A percentile compares a stretch with the other conserved stretches of the same genome.
Evolutionary conservation across 1,140 invertebrate genomes (phyloP).

Genomic region (Zaprionus camerounensis): DNA sequence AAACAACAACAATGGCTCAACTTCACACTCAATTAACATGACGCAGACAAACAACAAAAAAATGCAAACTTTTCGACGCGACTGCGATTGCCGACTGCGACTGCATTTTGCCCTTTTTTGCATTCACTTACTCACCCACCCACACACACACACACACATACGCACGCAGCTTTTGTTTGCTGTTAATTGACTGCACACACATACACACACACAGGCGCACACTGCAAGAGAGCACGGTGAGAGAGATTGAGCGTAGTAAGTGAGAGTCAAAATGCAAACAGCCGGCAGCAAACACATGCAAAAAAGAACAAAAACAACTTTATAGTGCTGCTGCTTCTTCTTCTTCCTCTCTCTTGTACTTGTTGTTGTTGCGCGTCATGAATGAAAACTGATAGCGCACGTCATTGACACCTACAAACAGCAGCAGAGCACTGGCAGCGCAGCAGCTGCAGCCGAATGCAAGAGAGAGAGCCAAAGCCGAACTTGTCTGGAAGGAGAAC

Average conservation of each 20-base stretch:
- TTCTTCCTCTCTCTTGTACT: slow-evolving; percentile 11
- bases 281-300: slow-evolving; percentile 41
- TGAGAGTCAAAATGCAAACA: slow-evolving; percentile 30
- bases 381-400: slow-evolving; percentile 81
- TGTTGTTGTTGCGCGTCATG: slow-evolving; percentile 47
- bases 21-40: slow-evolving; percentile 82
- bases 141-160: slow-evolving; percentile 11
- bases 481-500: slow-evolving; percentile 17
- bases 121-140: slow-evolving; percentile 48
- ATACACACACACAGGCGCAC: slow-evolving; percentile 20
- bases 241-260: slow-evolving; percentile 14
- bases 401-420: slow-evolving; percentile 74
- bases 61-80: slow-evolving; percentile 60
- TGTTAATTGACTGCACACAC: slow-evolving; percentile 76
- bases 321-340: slow-evolving; percentile 13
- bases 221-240: slow-evolving; percentile 5
- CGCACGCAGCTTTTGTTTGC: slow-evolving; percentile 69
- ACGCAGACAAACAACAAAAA: slow-evolving; percentile 65
- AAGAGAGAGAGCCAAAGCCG: slow-evolving; percentile 16
- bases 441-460: slow-evolving; percentile 33
- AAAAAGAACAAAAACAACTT: slow-evolving; percentile 35
- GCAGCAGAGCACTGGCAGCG: slow-evolving; percentile 20
- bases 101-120: slow-evolving; percentile 46
- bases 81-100: slow-evolving; percentile 18
- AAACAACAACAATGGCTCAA: slow-evolving; percentile 71